Conservation (phyloP, 2,888 invertebrate genomes). For the Autographa pulchrina region DNA sequence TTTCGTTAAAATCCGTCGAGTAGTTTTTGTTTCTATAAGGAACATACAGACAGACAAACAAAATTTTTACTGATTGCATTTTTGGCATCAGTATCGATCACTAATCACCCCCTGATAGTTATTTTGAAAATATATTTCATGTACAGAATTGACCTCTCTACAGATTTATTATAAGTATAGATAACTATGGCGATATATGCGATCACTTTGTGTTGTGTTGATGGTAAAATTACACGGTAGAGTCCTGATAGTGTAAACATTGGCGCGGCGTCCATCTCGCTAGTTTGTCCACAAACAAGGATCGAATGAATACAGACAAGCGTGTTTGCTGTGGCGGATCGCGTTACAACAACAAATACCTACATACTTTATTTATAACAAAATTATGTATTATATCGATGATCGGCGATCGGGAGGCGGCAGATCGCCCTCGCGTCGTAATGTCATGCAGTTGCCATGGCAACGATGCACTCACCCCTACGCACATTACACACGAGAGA, state of each 20-base stretch:
- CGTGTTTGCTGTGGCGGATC: constrained; percentile 82
- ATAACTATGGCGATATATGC: background rate
- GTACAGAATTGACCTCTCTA: too few relatives aligned
- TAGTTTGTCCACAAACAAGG: constrained; percentile 86
- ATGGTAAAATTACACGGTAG: constrained; percentile 77
- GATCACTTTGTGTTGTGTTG: constrained; percentile 52
- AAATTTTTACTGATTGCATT: too few relatives aligned
- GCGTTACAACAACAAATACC: constrained; percentile 86
- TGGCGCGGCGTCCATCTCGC: constrained; percentile 81
- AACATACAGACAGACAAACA: too few relatives aligned
- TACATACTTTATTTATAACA: constrained; percentile 69
- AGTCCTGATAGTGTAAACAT: constrained; percentile 78
- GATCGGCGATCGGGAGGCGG: constrained; percentile 59
- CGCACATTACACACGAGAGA: constrained; percentile 78
- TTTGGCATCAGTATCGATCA: too few relatives aligned
- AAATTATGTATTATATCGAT: constrained; percentile 65
- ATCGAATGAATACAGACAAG: constrained; percentile 86
- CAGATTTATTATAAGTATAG: too few relatives aligned
- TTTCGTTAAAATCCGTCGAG: too few relatives aligned
- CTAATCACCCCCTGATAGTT: too few relatives aligned
- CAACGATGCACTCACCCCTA: constrained; percentile 83
- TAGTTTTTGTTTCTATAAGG: too few relatives aligned
- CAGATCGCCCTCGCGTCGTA: constrained; percentile 70
- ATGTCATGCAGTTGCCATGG: constrained; percentile 86
- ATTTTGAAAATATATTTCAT: too few relatives aligned